Conservation (phyloP, 2,888 invertebrate species). For the Diarsia mendica region DNA sequence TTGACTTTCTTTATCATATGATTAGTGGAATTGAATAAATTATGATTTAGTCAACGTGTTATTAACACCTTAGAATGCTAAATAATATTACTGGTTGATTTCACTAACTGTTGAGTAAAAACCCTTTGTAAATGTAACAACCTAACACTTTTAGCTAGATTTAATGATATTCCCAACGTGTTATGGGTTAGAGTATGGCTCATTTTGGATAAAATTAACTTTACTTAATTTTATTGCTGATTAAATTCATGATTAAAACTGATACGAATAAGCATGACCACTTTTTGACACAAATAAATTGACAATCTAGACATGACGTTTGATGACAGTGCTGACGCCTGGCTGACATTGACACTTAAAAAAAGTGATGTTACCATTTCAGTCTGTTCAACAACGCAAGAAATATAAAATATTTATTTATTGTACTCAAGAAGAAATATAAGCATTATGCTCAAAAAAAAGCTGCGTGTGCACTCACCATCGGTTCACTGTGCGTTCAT, state of each 20-base stretch:
- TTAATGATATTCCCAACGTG: constrained; percentile 40
- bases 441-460: too few species aligned
- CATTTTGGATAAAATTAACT: constrained; percentile 66
- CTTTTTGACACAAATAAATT: background rate
- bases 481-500: too few species aligned
- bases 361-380: background rate
- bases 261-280: background rate
- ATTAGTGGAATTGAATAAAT: constrained; percentile 53
- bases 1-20: constrained; percentile 43
- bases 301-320: background rate
- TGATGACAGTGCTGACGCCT: background rate
- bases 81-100: constrained; percentile 34
- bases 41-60: constrained; percentile 33
- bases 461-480: too few species aligned
- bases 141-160: constrained; percentile 30
- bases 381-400: too few species aligned
- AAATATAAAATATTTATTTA: too few species aligned
- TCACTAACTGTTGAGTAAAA: constrained; percentile 31
- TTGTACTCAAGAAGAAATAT: too few species aligned
- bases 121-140: constrained; percentile 29
- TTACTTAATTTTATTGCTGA: constrained; percentile 40
- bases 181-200: constrained; percentile 52
- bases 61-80: constrained; percentile 16
- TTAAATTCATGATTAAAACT: too few species aligned
- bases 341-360: background rate